Base-by-base conservation (phyloP, 2,113 vertebrate genomes). In the Myotis yumanensis region DNA sequence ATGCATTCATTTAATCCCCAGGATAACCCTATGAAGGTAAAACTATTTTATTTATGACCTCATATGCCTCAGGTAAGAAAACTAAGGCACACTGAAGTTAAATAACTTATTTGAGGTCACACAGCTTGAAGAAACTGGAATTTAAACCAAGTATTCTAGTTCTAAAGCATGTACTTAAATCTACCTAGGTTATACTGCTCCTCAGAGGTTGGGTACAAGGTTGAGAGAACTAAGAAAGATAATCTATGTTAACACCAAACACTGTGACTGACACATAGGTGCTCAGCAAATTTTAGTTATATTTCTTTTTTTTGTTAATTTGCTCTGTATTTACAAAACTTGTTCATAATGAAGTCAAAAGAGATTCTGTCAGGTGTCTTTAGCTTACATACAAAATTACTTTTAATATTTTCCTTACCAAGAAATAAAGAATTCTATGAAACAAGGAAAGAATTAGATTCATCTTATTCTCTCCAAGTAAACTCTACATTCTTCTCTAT, bases 31-130 rank as follows among this genome's bases (percentile, higher is more conserved):
- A 22, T 90, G 83, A 96, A 82, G n/a, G 23, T 83, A 69, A 64
- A 92, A 68, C 15, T 76, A 48, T 86, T 96, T 89, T 96, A 88
- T 90, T 84, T 76, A 76, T 37, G 89, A 25, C 7, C 30, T 71
- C 17, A 1, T 25, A 11, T 86, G 35, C 30, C 77, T 95, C 46
- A n/a, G 15, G 72, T 82, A 15, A 68, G 43, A 90, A 93, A 88
- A 88, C 11, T 32, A 77, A 81, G 18, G 40, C 30, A 17, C 6
- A 15, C 0, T 35, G 20, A 57, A 37, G 46, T 76, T 91, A 75
- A 66, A 76, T 80, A 91, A 91, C 28, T 71, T 75, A 46, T 48
- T 37, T 62, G 52, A 92, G 72, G 22, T 93, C 68, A n/a, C 8
- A 54, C 7, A 73, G 68, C 68, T 82, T 66, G n/a, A 91, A 11